Base-by-base conservation (phyloP, 2,797 vertebrate species). In the Myotis pilosus region DNA sequence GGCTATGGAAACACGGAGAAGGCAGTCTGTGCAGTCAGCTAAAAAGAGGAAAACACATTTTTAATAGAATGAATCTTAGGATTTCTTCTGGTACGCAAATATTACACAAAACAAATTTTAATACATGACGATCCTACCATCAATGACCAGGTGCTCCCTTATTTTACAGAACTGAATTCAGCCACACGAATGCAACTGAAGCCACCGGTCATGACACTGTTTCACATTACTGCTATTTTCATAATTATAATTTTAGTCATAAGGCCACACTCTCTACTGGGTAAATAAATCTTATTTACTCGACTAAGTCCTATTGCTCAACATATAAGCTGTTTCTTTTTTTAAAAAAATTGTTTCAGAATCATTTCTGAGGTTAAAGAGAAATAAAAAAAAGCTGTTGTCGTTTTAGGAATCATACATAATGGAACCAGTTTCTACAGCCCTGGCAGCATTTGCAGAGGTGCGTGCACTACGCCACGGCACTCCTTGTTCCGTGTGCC, bases 11-110 rank as follows among this genome's bases (percentile, higher is more conserved):
- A 68, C 72, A 72, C 6, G 1, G 57, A 85, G 0, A 64, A 94
- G 95, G 96, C 78, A 47, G 11, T 92, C 90, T 83, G 80, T 6
- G 74, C 1, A 60, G 91, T 97, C 87, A 97, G 91, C 98, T 98
- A 76, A 25, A 98, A 68, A 97, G 81, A 95, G 17, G 6, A 75
- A 95, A 88, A 92, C 68, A 60, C 3, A 10, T 74, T 51, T 89
- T 88, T 49, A 96, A 76, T 62, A 81, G 86, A 94, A 69, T 22
- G 22, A 71, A 86, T 30, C 36, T 87, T 64, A 68, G 38, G 7
- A 89, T 71, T 82, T 71, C 71, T 88, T 64, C 68, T 41, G 33
- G 13, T 53, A 55, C 64, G 51, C 13, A 94, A 79, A 71, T 49
- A 44, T 11, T 51, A 87, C 8, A 76, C 30, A 25, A 66, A 49